These are phyloP conservation scores for Limosa lapponica DNA, from an alignment of 2,797 vertebrate species.

Conservation along the genomic window DNA sequence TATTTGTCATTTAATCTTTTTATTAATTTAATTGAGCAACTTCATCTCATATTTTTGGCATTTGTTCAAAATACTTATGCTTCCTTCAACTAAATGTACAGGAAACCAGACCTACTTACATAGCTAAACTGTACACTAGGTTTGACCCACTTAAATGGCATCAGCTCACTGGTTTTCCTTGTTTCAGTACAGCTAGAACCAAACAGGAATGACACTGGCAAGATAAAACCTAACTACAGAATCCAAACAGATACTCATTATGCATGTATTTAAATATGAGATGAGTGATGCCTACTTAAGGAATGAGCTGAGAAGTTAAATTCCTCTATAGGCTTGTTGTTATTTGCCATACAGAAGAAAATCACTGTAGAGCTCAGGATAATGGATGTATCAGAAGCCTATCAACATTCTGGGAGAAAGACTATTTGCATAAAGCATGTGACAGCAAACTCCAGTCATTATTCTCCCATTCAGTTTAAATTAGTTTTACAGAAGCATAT, in stretches of 20 bases:
- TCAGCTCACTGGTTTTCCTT: not conserved
- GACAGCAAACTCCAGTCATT: not conserved
- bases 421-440: not conserved
- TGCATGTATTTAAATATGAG: not conserved
- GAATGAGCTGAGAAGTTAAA: slow-evolving; percentile 37
- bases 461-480: not conserved
- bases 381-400: not conserved
- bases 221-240: not conserved
- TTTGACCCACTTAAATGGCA: not conserved
- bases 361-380: not conserved
- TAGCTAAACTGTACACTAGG: not conserved
- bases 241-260: not conserved
- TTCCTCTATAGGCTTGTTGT: not conserved
- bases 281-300: not conserved
- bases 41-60: not conserved
- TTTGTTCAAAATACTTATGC: not conserved
- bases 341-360: not conserved
- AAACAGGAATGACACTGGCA: not conserved
- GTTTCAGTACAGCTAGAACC: not conserved
- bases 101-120: not conserved
- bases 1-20: not conserved
- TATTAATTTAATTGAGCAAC: not conserved
- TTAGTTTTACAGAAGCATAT: not conserved
- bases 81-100: not conserved
- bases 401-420: not conserved